Evolutionary conservation across 2,113 vertebrate species (phyloP).

Genomic region (Amia ocellicauda): DNA sequence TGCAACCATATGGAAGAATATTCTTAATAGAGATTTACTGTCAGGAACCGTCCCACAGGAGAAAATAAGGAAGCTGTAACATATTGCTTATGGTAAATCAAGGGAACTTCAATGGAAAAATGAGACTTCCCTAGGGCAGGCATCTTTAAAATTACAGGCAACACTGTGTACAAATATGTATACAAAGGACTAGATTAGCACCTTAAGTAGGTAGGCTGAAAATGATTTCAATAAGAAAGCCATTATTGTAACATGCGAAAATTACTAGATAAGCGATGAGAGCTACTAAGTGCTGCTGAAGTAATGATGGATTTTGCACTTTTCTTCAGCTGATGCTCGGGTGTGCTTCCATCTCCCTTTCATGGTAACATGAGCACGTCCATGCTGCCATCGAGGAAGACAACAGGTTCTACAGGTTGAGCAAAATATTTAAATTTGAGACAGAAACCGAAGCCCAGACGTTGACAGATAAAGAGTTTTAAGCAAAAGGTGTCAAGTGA

Average conservation of each 20-base stretch:
- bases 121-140: conserved; percentile 75
- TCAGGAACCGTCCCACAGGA: conserved; percentile 81
- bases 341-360: not conserved
- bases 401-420: conserved; percentile 31
- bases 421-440: conserved; percentile 20
- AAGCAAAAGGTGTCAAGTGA: no score
- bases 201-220: conserved; percentile 14
- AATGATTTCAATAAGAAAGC: not conserved
- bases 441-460: conserved; percentile 21
- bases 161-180: conserved; percentile 7
- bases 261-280: not conserved
- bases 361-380: not conserved
- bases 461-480: conserved; percentile 28
- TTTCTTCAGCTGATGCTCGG: not conserved
- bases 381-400: conserved; percentile 9
- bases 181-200: conserved; percentile 12
- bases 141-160: conserved; percentile 85
- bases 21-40: conserved; percentile 98
- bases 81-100: conserved; percentile 91
- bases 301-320: no score
- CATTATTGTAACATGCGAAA: conserved; percentile 4
- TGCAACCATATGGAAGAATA: conserved; percentile 98
- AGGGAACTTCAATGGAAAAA: conserved; percentile 79
- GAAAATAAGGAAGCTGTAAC: conserved; percentile 89
- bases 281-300: not conserved